Percentiles rank a stretch among this genome's conserved stretches.
phyloP scores from a whole-genome alignment of 2,113 vertebrate species.

The Erythrocebus patas region DNA sequence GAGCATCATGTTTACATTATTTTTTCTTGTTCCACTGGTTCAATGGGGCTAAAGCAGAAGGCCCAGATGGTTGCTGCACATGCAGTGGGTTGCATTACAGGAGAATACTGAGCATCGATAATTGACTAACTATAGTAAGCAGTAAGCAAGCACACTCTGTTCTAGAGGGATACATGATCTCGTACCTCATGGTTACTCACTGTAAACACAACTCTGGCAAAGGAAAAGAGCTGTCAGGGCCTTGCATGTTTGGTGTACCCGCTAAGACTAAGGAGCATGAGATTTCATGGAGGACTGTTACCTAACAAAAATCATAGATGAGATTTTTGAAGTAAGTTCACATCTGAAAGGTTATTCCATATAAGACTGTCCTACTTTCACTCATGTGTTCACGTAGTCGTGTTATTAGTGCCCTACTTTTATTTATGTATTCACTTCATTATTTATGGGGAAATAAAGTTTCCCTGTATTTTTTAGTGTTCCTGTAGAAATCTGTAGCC shows the following conservation, averaged over 20 bases:
- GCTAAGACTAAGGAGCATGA: not conserved
- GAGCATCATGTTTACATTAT: not conserved
- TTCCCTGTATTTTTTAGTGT: not conserved
- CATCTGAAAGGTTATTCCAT: not conserved
- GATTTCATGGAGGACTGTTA: not conserved
- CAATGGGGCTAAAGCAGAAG: not conserved
- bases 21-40: not conserved
- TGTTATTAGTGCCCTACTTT: not conserved
- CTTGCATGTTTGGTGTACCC: not conserved
- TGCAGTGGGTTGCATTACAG: not conserved
- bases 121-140: not conserved
- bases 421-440: not conserved
- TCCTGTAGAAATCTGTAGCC: not conserved
- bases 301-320: not conserved
- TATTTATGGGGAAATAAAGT: not conserved
- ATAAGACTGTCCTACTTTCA: not conserved
- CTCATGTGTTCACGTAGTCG: not conserved
- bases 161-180: not conserved
- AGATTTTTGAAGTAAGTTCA: not conserved
- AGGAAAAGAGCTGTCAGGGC: not conserved
- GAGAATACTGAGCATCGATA: not conserved
- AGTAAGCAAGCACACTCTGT: not conserved
- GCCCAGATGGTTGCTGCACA: not conserved
- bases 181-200: not conserved
- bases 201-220: not conserved